A percentile compares a stretch with the other conserved stretches of the same genome.
Conservation (phyloP, 2,797 vertebrate genomes). For the Mallotus villosus region DNA sequence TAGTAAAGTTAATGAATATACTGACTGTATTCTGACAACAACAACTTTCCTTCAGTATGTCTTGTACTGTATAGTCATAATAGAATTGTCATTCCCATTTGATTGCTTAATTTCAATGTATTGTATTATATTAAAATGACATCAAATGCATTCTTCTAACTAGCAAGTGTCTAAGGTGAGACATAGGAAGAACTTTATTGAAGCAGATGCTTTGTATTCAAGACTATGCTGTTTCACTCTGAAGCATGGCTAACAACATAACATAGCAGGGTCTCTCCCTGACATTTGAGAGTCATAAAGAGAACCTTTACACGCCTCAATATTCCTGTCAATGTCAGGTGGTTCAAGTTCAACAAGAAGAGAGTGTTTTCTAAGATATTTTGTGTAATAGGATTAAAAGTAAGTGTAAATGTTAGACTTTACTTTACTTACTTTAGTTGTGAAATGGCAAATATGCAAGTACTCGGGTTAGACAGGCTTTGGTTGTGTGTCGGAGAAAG, state of each 20-base stretch:
- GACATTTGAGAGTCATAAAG: not conserved
- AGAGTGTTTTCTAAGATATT: too few relatives aligned
- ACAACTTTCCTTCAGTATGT: not conserved
- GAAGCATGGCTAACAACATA: not conserved
- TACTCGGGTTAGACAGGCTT: not conserved
- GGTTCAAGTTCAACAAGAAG: slow-evolving; percentile 35
- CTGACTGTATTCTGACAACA: not conserved
- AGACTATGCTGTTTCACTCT: not conserved
- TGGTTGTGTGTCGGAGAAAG: slow-evolving; percentile 17
- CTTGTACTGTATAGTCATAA: not conserved
- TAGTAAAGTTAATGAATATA: slow-evolving; percentile 45
- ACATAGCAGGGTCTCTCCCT: not conserved
- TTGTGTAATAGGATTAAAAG: not conserved
- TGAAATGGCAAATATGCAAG: not conserved
- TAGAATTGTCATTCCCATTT: not conserved
- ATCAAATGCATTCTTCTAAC: too few relatives aligned
- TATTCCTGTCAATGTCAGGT: slow-evolving; percentile 7
- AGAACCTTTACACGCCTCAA: not conserved
- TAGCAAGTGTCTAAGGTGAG: not conserved
- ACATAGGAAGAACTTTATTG: not conserved
- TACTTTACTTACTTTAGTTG: not conserved
- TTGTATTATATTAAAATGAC: too few relatives aligned
- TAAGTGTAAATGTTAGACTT: not conserved
- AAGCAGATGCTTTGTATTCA: not conserved
- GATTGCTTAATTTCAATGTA: not conserved